Evolutionary conservation across 2,113 vertebrate genomes (phyloP).

Genomic region (Melospiza georgiana): DNA sequence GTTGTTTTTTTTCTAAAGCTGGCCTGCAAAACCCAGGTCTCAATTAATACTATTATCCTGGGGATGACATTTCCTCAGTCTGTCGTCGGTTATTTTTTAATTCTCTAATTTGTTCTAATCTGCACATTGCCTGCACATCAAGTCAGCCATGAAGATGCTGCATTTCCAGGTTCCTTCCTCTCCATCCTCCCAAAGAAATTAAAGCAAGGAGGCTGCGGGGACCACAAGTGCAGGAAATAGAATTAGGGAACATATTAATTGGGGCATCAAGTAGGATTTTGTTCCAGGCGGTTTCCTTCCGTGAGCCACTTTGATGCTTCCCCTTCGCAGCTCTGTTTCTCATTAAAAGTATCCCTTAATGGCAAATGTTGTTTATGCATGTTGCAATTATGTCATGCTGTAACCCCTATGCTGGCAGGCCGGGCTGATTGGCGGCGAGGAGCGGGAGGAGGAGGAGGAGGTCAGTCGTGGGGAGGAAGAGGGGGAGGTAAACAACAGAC

Average conservation of each 20-base stretch:
- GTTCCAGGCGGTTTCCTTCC: constrained; percentile 86
- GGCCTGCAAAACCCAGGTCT: constrained; percentile 70
- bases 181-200: constrained; percentile 84
- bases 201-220: constrained; percentile 79
- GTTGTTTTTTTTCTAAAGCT: constrained; percentile 28
- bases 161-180: constrained; percentile 83
- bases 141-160: constrained; percentile 79
- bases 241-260: constrained; percentile 88
- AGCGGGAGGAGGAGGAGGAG: neutral
- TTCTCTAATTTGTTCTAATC: constrained; percentile 87
- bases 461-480: constrained; percentile 6
- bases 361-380: constrained; percentile 79
- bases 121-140: constrained; percentile 80
- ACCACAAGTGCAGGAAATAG: constrained; percentile 85
- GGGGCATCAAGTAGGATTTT: constrained; percentile 86
- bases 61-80: constrained; percentile 83
- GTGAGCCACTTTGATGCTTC: constrained; percentile 83
- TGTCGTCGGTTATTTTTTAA: constrained; percentile 79
- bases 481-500: neutral
- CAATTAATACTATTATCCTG: constrained; percentile 83
- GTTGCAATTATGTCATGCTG: constrained; percentile 79
- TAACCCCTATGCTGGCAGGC: constrained; percentile 63
- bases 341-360: constrained; percentile 84
- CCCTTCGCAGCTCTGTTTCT: constrained; percentile 81
- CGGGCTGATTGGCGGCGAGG: constrained; percentile 29